A percentile compares a stretch with the other conserved stretches of the same genome.
These are phyloP conservation scores for Eulimnadia texana DNA, from an alignment of 1,140 invertebrate species.

Conservation along the genomic window DNA sequence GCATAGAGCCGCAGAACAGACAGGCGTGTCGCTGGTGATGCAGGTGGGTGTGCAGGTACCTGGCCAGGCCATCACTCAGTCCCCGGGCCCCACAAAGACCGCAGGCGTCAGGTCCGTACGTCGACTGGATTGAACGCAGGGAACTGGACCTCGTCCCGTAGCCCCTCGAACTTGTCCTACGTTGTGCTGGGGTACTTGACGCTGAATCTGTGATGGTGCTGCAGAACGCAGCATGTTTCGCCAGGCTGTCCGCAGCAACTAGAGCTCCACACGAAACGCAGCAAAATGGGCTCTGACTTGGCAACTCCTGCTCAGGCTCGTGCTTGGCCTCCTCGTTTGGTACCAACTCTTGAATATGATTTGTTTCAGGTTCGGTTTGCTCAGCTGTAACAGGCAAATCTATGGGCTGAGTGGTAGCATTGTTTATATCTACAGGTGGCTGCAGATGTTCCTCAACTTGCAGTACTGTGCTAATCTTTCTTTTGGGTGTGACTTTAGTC, in stretches of 20 bases:
- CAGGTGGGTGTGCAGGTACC: conserved; percentile 8
- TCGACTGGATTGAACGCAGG: conserved; percentile 1
- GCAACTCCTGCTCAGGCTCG: background rate
- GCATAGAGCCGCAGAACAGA: conserved; percentile 10
- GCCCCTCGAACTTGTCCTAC: no score
- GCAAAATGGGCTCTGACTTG: background rate
- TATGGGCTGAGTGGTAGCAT: no score
- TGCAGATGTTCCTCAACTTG: background rate
- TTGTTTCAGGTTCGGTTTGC: no score
- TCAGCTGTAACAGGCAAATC: no score
- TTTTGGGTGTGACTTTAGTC: background rate
- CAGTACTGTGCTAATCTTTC: background rate
- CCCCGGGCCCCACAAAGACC: conserved; percentile 8
- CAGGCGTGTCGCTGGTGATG: conserved; percentile 11
- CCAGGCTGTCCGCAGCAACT: background rate
- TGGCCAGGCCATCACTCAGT: conserved; percentile 9
- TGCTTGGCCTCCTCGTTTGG: background rate
- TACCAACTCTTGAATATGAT: background rate
- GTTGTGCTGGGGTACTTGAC: background rate
- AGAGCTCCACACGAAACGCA: background rate
- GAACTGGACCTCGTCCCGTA: background rate
- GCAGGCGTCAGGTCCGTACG: conserved; percentile 11
- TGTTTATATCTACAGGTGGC: no score
- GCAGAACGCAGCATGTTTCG: background rate
- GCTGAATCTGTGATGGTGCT: background rate